phyloP scores from a whole-genome alignment of 2,888 invertebrate genomes.

The Monoplex corrugatus region DNA sequence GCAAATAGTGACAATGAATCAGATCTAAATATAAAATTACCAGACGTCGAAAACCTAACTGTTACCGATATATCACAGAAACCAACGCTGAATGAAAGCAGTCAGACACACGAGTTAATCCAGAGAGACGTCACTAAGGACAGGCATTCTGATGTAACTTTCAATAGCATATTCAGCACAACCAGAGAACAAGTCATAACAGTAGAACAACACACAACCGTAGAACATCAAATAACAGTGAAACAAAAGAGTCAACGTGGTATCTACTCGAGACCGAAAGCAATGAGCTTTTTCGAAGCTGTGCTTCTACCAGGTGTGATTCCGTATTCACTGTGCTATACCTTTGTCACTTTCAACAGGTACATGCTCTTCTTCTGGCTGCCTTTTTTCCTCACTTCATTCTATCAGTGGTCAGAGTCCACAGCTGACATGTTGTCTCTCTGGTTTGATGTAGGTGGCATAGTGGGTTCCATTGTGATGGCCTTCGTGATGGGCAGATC shows the following conservation, averaged over 20 bases:
- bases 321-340: conserved; percentile 82
- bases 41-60: not conserved
- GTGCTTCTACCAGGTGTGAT: conserved; percentile 79
- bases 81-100: no score
- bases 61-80: not conserved
- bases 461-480: conserved; percentile 72
- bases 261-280: not conserved
- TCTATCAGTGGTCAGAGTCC: conserved; percentile 78
- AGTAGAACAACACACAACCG: not conserved
- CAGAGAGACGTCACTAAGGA: not conserved
- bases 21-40: no score
- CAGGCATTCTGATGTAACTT: not conserved
- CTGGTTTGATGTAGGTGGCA: conserved; percentile 83
- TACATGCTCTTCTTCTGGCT: conserved; percentile 84
- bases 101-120: not conserved
- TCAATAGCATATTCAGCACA: no score
- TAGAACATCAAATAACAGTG: no score
- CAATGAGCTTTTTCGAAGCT: conserved; percentile 70
- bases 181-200: not conserved
- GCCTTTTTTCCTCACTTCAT: conserved; percentile 82
- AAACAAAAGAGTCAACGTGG: no score
- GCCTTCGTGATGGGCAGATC: conserved; percentile 60
- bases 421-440: conserved; percentile 82
- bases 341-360: conserved; percentile 83
- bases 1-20: not conserved